Evolutionary conservation across 2,888 invertebrate species (phyloP), one percentile per base, ranked within the genome.

Genomic region (Venusia cambrica): DNA sequence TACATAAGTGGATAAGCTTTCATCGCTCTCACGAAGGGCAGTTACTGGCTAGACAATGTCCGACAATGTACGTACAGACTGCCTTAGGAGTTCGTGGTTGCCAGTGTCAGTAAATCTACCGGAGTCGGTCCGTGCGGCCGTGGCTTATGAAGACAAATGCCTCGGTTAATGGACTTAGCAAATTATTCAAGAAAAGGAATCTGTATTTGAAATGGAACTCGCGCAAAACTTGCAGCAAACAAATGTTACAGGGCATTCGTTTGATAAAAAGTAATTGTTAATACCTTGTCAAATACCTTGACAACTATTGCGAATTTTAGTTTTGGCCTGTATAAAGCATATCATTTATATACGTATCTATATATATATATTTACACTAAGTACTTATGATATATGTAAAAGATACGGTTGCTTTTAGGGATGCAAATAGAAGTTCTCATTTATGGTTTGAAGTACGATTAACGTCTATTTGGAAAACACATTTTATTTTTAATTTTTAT

Each of bases 131-230:
- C 33, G 19, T 26, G 19, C 34, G 15, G 25, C 33, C 35, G 38
- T 40, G 40, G 33, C 21, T 35, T 38, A 38, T 45, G 46, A 48
- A 51, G 44, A 45, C 51, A 46, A 56, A 60, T 53, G 49, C 24
- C 32, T 31, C 32, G 30, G 42, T 49, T 51, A 59, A 51, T 51
- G 47, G 45, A 43, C 37, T 37, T 37, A 40, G 45, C 51, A 46
- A 57, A 54, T 60, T 56, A 60, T 60, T 41, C 48, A 36, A 43
- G 38, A 33, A 48, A 56, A 41, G 38, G 21, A 27, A 18, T 20
- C 31, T 33, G 30, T 40, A 22, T 41, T 37, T 42, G 26, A 37
- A 30, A 30, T 30, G 26, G 34, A 34, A 30, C 25, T 37, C 20
- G 13, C 11, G 34, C 5, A 6, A 30, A 10, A 8, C 4, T 4